phyloP scores from a whole-genome alignment of 2,797 vertebrate genomes.

The Varecia variegata region DNA sequence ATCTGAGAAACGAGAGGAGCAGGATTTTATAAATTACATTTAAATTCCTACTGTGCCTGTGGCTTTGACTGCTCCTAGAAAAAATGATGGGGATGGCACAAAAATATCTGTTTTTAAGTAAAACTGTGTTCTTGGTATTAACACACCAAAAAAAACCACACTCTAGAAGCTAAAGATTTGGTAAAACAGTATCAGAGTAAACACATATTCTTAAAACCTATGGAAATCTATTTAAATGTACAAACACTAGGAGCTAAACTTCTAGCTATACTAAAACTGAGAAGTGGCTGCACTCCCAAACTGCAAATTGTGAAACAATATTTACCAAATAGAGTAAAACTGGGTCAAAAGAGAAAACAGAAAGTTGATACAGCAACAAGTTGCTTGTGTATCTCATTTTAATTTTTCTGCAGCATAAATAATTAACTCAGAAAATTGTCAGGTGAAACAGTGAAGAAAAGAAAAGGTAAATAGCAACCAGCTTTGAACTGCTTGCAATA shows the following conservation, averaged over 20 bases:
- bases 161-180: not conserved
- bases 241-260: not conserved
- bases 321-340: slow-evolving; percentile 2
- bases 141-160: not conserved
- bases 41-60: not conserved
- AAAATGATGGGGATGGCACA: not conserved
- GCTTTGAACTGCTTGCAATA: not conserved
- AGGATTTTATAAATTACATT: not conserved
- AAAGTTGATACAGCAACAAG: not conserved
- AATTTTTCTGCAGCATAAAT: not conserved
- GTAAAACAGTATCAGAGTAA: not conserved
- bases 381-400: not conserved
- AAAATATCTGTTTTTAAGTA: not conserved
- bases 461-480: not conserved
- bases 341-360: not conserved
- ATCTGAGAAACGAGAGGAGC: not conserved
- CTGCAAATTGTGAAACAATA: not conserved
- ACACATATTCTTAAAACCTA: not conserved
- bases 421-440: not conserved
- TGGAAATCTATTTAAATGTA: not conserved
- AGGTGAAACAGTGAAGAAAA: not conserved
- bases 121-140: not conserved
- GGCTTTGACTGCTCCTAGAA: not conserved
- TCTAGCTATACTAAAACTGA: not conserved
- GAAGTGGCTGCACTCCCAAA: not conserved